These are phyloP conservation scores for Ariolimax columbianus DNA, from an alignment of 2,888 invertebrate genomes.

Conservation along the genomic window DNA sequence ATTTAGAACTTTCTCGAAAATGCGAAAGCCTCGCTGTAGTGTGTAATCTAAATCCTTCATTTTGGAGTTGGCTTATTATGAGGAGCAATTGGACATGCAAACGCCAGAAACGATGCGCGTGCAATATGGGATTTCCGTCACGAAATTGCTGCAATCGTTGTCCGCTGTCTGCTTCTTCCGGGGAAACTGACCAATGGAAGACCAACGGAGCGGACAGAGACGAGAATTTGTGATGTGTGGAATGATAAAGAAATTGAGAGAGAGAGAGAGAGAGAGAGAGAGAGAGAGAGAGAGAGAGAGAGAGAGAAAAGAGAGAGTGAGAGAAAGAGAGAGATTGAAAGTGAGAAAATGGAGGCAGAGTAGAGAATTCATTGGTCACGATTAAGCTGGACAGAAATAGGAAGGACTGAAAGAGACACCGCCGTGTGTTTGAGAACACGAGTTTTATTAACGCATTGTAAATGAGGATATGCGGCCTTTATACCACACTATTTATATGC, in stretches of 20 bases:
- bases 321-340: too few species aligned
- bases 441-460: too few species aligned
- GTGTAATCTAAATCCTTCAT: neutral
- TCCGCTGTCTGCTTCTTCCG: constrained; percentile 28
- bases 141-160: constrained; percentile 43
- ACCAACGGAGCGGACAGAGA: constrained; percentile 21
- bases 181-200: constrained; percentile 41
- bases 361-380: too few species aligned
- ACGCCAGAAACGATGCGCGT: neutral
- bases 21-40: neutral
- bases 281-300: neutral
- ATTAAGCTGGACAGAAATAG: too few species aligned
- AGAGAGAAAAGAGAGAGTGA: too few species aligned
- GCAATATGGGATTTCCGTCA: constrained; percentile 30
- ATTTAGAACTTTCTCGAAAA: too few species aligned
- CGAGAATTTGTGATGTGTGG: neutral
- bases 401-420: too few species aligned
- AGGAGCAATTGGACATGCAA: neutral
- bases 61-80: neutral
- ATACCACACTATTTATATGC: too few species aligned
- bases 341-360: too few species aligned
- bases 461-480: too few species aligned
- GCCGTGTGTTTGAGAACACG: too few species aligned
- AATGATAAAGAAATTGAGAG: neutral
- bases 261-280: neutral